These are phyloP conservation scores for Cryptocephalus primarius DNA, from an alignment of 2,888 invertebrate species.

Conservation along the genomic window DNA sequence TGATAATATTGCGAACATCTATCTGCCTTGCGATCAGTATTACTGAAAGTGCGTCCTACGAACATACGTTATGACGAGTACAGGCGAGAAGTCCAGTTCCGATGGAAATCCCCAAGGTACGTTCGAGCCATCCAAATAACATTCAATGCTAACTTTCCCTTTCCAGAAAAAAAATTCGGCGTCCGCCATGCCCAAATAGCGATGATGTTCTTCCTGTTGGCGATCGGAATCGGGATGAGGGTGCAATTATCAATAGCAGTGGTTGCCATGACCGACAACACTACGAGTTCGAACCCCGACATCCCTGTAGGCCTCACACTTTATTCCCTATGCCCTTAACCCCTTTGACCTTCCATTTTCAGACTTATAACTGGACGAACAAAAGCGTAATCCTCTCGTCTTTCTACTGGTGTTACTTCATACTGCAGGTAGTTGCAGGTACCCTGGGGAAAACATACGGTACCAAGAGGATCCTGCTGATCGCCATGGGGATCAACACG, in stretches of 20 bases:
- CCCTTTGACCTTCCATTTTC: background rate
- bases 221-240: background rate
- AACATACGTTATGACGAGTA: too few species aligned
- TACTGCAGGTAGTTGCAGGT: background rate
- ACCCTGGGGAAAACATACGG: background rate
- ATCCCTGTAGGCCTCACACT: background rate
- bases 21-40: too few species aligned
- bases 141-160: too few species aligned
- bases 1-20: too few species aligned
- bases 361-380: background rate
- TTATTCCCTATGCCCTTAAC: too few species aligned
- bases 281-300: background rate
- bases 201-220: background rate
- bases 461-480: background rate
- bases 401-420: background rate
- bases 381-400: background rate
- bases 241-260: background rate
- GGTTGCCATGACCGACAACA: background rate
- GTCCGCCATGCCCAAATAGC: background rate
- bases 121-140: too few species aligned
- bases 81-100: too few species aligned
- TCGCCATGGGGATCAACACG: background rate
- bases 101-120: too few species aligned
- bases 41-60: too few species aligned
- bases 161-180: background rate